Conservation (phyloP, 2,797 vertebrate genomes). For the Halcyon leucocephala region DNA sequence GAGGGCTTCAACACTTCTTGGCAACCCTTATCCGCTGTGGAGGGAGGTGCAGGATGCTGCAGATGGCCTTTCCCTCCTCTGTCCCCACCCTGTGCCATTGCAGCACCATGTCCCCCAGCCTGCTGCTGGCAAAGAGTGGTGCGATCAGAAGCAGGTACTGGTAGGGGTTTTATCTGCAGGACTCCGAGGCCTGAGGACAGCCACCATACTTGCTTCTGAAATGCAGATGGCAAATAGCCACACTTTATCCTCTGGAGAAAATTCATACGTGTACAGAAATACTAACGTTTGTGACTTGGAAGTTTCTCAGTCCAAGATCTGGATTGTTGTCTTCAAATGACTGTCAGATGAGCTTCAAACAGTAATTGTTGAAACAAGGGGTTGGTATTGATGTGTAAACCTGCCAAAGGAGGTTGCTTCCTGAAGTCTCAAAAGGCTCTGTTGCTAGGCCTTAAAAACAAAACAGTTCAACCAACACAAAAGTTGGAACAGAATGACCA, state of each 20-base stretch:
- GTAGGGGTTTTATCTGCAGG: not conserved
- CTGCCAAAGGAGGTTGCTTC: not conserved
- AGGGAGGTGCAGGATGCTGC: not conserved
- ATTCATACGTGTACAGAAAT: not conserved
- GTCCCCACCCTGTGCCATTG: not conserved
- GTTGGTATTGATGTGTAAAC: not conserved
- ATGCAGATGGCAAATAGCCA: not conserved
- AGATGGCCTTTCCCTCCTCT: not conserved
- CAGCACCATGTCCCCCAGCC: not conserved
- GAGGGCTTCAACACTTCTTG: not conserved
- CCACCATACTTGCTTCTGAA: not conserved
- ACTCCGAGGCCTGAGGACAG: not conserved
- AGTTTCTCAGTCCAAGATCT: not conserved
- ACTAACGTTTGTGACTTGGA: not conserved
- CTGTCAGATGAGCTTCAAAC: not conserved
- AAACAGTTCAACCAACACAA: not conserved
- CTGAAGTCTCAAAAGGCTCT: not conserved
- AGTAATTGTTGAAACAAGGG: not conserved
- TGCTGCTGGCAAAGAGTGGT: not conserved
- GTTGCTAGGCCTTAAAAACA: not conserved
- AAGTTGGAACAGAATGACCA: not conserved
- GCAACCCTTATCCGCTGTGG: fast-evolving
- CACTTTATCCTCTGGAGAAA: not conserved
- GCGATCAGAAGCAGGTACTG: not conserved
- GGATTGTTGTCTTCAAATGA: not conserved